These are phyloP conservation scores for Lamprologus sp. DNA, from an alignment of 2,113 vertebrate species.

Conservation along the genomic window DNA sequence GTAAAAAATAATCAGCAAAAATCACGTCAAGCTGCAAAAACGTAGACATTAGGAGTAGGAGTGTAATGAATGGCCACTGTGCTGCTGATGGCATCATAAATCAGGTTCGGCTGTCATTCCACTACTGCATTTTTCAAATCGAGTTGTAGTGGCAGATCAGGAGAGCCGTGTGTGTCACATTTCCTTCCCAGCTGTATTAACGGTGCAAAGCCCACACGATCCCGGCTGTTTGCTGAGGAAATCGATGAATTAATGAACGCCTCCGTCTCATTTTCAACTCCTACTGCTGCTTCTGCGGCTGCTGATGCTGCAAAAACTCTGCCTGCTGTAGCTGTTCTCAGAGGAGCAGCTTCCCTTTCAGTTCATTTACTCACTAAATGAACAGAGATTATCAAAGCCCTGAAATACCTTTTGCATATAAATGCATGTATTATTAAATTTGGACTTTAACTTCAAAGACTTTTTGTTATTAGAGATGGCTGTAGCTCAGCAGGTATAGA, in stretches of 20 bases:
- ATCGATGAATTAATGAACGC: conserved; percentile 40
- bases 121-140: background rate
- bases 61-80: background rate
- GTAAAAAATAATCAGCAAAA: background rate
- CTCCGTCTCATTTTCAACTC: conserved; percentile 2
- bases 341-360: conserved; percentile 4
- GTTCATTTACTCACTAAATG: conserved; percentile 10
- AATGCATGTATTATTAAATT: background rate
- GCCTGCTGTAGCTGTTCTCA: conserved; percentile 7
- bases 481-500: background rate
- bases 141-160: background rate
- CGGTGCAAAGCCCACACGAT: background rate
- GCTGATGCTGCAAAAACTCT: background rate
- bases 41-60: background rate
- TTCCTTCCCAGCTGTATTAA: background rate
- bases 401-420: background rate
- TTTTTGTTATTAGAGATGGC: background rate
- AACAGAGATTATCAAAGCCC: background rate
- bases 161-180: background rate
- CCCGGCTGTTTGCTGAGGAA: conserved; percentile 23
- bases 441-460: background rate
- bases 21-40: background rate
- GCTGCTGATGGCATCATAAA: background rate
- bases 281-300: background rate
- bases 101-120: background rate